These are phyloP conservation scores for Bothrops jararaca DNA, from an alignment of 2,113 vertebrate species.

Conservation along the genomic window DNA sequence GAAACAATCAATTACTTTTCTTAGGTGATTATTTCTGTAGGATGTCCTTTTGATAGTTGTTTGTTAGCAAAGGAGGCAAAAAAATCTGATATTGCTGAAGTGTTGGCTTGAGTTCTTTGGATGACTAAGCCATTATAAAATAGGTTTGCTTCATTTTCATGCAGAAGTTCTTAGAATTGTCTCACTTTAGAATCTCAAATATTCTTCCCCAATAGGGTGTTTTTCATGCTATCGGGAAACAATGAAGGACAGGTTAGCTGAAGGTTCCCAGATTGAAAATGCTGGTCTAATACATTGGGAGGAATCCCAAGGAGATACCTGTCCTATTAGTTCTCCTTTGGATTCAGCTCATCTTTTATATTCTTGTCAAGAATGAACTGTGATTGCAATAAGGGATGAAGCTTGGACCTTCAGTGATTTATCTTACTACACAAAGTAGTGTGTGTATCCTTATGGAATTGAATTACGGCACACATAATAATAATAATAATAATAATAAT, in stretches of 20 bases:
- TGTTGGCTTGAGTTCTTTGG: constrained; percentile 38
- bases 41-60: no score
- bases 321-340: constrained; percentile 2
- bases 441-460: neutral
- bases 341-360: constrained; percentile 10
- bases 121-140: constrained; percentile 29
- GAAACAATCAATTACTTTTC: constrained; percentile 25
- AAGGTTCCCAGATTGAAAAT: neutral
- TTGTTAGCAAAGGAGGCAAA: no score
- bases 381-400: neutral
- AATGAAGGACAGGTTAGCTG: neutral
- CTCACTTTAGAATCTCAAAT: neutral
- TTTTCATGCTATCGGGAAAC: neutral
- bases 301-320: neutral
- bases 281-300: constrained; percentile 1
- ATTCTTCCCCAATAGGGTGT: neutral
- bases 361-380: neutral
- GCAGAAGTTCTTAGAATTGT: constrained; percentile 20
- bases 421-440: neutral
- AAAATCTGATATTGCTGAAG: no score
- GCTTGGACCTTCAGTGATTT: neutral
- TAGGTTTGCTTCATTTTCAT: constrained; percentile 5
- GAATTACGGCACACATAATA: no score
- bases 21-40: constrained; percentile 21
- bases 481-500: no score